Percentiles rank a stretch among this genome's conserved stretches.
phyloP scores from a whole-genome alignment of 2,888 invertebrate genomes.

The Prosapia bicincta region DNA sequence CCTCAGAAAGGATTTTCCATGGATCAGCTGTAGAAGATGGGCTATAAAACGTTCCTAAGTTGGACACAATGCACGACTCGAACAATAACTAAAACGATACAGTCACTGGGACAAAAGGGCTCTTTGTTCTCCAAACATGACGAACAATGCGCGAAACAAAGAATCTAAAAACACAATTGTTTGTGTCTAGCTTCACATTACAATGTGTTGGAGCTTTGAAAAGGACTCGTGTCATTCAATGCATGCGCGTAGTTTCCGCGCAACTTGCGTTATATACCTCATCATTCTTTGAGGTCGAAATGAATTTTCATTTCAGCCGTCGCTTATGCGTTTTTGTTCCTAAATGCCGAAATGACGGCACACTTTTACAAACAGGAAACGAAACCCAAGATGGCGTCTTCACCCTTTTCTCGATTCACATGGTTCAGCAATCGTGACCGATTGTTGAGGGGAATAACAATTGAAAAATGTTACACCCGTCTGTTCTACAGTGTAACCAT shows the following conservation, averaged over 20 bases:
- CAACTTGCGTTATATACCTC: neutral
- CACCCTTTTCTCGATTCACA: neutral
- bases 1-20: neutral
- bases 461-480: neutral
- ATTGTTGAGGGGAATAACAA: neutral
- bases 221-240: conserved; percentile 38
- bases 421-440: neutral
- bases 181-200: conserved; percentile 40
- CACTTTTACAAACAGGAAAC: neutral
- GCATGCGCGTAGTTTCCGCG: conserved; percentile 17
- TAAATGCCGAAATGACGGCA: neutral
- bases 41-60: conserved; percentile 39
- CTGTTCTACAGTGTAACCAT: neutral
- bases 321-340: neutral
- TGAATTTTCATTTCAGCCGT: conserved; percentile 9
- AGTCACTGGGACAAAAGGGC: conserved; percentile 33
- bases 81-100: conserved; percentile 40
- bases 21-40: conserved; percentile 29
- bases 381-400: neutral
- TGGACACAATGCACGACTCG: conserved; percentile 39
- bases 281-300: conserved; percentile 17
- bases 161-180: conserved; percentile 40
- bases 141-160: conserved; percentile 40
- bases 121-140: conserved; percentile 40
- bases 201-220: conserved; percentile 31